Percentiles rank a stretch among this genome's conserved stretches.
Conservation (phyloP, 2,888 invertebrate species). For the Scaeva pyrastri region DNA sequence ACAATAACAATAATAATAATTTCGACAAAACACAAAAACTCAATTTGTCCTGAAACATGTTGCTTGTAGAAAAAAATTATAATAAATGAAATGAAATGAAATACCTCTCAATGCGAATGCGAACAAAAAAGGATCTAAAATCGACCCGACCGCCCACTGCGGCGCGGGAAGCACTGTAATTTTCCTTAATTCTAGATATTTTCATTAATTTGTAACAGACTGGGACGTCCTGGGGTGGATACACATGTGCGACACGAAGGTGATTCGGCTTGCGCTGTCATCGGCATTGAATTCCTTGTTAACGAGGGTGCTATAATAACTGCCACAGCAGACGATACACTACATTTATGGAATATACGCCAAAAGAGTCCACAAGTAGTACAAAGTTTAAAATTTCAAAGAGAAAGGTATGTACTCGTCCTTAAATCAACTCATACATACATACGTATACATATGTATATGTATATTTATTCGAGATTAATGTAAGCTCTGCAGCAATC, state of each 20-base stretch:
- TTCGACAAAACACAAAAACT: constrained; percentile 36
- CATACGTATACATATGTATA: no score
- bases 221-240: constrained; percentile 99
- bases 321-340: constrained; percentile 96
- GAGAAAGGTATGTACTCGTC: constrained; percentile 91
- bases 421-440: no score
- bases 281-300: constrained; percentile 96
- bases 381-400: constrained; percentile 98
- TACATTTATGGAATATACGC: constrained; percentile 99
- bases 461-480: no score
- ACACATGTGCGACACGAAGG: constrained; percentile 95
- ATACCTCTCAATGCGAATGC: neutral
- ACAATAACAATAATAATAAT: constrained; percentile 34
- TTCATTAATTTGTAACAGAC: constrained; percentile 86
- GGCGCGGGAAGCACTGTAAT: constrained; percentile 42
- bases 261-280: constrained; percentile 86
- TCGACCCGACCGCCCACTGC: neutral
- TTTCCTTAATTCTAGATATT: constrained; percentile 77
- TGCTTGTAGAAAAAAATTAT: constrained; percentile 1
- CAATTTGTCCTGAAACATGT: constrained; percentile 15
- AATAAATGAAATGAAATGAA: neutral
- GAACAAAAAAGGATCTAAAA: neutral
- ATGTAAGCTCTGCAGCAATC: no score
- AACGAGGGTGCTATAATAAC: constrained; percentile 99
- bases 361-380: constrained; percentile 97